Evolutionary conservation across 2,888 invertebrate species (phyloP).

Genomic region (Pyrocoelia pectoralis): DNA sequence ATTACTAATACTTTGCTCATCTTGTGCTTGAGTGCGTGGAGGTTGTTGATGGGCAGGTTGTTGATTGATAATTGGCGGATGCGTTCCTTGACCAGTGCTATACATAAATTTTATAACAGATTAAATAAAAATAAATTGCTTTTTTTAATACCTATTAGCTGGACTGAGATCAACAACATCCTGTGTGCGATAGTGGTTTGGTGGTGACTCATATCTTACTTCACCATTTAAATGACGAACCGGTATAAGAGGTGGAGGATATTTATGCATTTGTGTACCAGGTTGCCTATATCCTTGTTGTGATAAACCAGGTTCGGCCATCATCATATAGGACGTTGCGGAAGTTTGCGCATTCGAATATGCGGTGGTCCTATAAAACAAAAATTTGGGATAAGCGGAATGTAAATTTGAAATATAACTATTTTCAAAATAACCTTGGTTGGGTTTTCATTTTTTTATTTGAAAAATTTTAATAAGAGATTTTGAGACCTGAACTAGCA

Average conservation of each 20-base stretch:
- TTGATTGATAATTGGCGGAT: slow-evolving; percentile 48
- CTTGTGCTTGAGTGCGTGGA: slow-evolving; percentile 53
- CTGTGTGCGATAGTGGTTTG: slow-evolving; percentile 37
- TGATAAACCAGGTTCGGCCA: slow-evolving; percentile 54
- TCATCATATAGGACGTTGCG: slow-evolving; percentile 59
- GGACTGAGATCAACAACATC: slow-evolving; percentile 44
- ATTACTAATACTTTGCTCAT: slow-evolving; percentile 50
- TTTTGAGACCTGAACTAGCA: no score
- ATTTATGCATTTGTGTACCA: slow-evolving; percentile 60
- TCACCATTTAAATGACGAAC: slow-evolving; percentile 59
- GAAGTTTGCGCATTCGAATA: slow-evolving; percentile 50
- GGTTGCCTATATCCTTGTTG: slow-evolving; percentile 55
- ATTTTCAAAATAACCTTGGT: no score
- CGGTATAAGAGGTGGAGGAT: slow-evolving; percentile 66
- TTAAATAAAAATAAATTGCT: slow-evolving; percentile 1
- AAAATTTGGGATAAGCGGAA: not conserved
- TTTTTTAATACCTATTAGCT: slow-evolving; percentile 23
- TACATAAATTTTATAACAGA: slow-evolving; percentile 10
- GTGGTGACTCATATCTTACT: slow-evolving; percentile 48
- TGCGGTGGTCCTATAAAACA: slow-evolving; percentile 21
- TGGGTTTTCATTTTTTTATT: no score
- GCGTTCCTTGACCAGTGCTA: slow-evolving; percentile 21
- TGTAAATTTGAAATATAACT: no score
- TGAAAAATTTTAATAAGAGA: no score
- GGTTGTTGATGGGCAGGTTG: slow-evolving; percentile 59